Conservation (phyloP, 1,140 invertebrate genomes). For the Mamestra configurata region DNA sequence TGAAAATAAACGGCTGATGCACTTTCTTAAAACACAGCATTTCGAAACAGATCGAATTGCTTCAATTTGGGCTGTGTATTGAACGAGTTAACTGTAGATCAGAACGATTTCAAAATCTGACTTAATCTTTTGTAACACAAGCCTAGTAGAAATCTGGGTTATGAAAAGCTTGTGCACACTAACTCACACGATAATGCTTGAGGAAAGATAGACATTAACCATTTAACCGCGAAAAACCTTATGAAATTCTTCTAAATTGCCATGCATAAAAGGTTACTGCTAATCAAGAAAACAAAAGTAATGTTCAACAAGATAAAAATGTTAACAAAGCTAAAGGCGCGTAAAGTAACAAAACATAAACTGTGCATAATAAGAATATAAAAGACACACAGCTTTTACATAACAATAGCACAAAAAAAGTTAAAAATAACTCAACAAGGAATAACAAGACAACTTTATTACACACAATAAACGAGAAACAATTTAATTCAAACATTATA, state of each 20-base stretch:
- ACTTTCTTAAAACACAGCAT: conserved; percentile 55
- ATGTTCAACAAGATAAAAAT: conserved; percentile 9
- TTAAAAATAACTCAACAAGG: conserved; percentile 12
- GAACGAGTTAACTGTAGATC: conserved; percentile 55
- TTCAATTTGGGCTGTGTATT: conserved; percentile 62
- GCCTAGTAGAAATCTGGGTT: background rate
- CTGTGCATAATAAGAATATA: conserved; percentile 15
- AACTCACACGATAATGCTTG: background rate
- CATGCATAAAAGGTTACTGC: background rate
- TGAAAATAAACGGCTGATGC: conserved; percentile 47
- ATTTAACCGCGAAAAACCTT: background rate
- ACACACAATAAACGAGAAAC: conserved; percentile 22
- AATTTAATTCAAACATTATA: conserved; percentile 38
- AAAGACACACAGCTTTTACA: conserved; percentile 31
- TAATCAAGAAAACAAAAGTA: background rate
- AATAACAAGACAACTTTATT: conserved; percentile 15
- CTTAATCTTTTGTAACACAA: conserved; percentile 56
- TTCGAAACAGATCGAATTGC: conserved; percentile 58
- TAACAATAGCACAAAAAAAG: conserved; percentile 20
- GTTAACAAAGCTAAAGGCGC: conserved; percentile 12
- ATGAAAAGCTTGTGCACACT: background rate
- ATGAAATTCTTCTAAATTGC: background rate
- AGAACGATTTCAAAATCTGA: conserved; percentile 47
- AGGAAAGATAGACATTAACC: background rate
- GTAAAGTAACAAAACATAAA: conserved; percentile 11